Percentiles rank a stretch among this genome's conserved stretches.
These are phyloP conservation scores for Chiroxiphia lanceolata DNA, from an alignment of 2,797 vertebrate genomes.

Conservation along the genomic window DNA sequence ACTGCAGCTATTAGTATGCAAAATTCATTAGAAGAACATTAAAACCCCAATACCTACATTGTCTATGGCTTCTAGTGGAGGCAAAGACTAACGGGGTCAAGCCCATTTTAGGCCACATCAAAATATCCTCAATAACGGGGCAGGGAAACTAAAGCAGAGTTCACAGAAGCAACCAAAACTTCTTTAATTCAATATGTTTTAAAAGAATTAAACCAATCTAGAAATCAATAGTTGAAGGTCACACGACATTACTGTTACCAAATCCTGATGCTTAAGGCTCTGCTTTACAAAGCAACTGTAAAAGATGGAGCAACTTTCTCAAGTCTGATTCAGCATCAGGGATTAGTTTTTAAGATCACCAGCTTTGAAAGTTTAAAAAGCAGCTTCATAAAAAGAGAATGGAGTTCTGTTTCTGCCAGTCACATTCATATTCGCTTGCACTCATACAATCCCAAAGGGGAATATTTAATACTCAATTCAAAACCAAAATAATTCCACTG, in stretches of 20 bases:
- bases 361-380: conserved; percentile 21
- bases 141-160: background rate
- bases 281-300: background rate
- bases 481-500: conserved; percentile 33
- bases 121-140: background rate
- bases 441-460: background rate
- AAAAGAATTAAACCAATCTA: background rate
- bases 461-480: conserved; percentile 6
- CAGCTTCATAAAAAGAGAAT: conserved; percentile 3
- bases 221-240: background rate
- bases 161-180: background rate
- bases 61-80: background rate
- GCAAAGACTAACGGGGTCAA: background rate
- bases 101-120: background rate
- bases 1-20: background rate
- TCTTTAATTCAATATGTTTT: background rate
- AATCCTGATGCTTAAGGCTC: background rate
- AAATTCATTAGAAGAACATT: background rate
- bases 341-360: background rate
- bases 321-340: background rate
- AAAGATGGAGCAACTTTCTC: background rate
- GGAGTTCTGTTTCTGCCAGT: conserved; percentile 5
- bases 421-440: background rate
- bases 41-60: background rate
- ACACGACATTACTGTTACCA: background rate